Evolutionary conservation across 2,888 invertebrate species (phyloP), one percentile per base, ranked within the genome.

Genomic region (Clitarchus hookeri): DNA sequence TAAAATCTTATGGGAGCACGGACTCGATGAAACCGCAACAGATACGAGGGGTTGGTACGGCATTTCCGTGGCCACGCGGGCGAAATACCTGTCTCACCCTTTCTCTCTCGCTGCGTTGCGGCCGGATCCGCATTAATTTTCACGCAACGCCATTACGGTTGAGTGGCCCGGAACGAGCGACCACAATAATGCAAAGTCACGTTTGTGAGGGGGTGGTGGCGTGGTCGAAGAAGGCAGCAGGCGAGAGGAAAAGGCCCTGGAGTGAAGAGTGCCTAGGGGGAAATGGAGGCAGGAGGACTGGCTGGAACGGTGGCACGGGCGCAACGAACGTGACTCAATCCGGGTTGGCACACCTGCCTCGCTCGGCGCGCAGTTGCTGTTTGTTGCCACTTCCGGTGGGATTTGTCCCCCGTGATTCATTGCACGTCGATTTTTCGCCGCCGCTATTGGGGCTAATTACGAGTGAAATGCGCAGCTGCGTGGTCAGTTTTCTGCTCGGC

Each of bases 91-190:
- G 65, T 65, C 65, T 23, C 65, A 11, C 65, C 65, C 23, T 65
- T 19, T n/a, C 23, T 23, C 65, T n/a, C n/a, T 23, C 65, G 19
- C 65, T 23, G 65, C 65, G 0, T 65, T 65, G 65, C 65, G 65
- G 65, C 65, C 65, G 65, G 65, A 65, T 23, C 65, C 65, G 65
- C 65, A 65, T 65, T 65, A 65, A 65, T 65, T 65, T 65, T 65
- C 65, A 65, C 65, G 65, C 65, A 65, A 65, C 65, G 65, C 65
- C 65, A 65, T 65, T 65, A 65, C 65, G 65, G 65, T 65, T 65
- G 65, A 65, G 65, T 65, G 65, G 65, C 65, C 65, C 65, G 65
- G 65, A 65, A 65, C n/a, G 65, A 65, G 65, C n/a, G 65, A 65
- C 65, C 65, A 65, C 65, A 65, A 65, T 65, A 65, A 65, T 65